Percentiles rank a stretch among this genome's conserved stretches.
phyloP scores from a whole-genome alignment of 35 echinoderm and acorn worm genomes.

The Strongylocentrotus purpuratus region DNA sequence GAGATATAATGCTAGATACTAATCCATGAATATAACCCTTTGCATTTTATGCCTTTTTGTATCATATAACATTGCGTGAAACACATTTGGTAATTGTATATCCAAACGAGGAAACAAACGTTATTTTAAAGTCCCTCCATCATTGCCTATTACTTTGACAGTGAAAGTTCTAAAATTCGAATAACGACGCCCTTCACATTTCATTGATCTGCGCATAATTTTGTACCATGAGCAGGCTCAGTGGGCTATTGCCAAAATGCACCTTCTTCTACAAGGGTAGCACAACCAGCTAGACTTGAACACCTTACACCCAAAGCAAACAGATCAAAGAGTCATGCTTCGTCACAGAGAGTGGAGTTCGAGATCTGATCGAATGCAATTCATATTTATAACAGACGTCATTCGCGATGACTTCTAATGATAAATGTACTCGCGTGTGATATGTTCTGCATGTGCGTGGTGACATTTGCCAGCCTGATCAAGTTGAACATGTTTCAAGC shows the following conservation, averaged over 20 bases:
- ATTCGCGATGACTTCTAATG: background rate
- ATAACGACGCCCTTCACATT: no score
- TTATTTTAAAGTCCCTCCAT: background rate
- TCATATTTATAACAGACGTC: constrained; percentile 3
- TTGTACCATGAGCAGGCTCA: no score
- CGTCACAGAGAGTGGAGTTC: background rate
- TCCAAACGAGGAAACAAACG: background rate
- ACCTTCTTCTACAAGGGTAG: no score
- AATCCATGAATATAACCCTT: no score
- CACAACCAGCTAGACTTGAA: background rate
- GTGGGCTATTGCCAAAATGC: no score
- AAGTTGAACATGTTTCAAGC: background rate
- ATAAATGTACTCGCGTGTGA: background rate
- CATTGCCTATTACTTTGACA: no score
- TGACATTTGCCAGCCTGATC: background rate
- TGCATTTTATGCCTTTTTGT: no score
- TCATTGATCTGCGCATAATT: no score
- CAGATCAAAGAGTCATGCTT: background rate
- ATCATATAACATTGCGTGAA: no score
- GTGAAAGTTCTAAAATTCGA: no score
- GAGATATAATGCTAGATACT: no score
- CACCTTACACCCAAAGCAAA: background rate
- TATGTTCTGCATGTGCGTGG: background rate
- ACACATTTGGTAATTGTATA: no score
- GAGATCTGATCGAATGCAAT: background rate